Evolutionary conservation across 2,888 invertebrate species (phyloP), one percentile per base, ranked within the genome.

Genomic region (Andrena praecox): DNA sequence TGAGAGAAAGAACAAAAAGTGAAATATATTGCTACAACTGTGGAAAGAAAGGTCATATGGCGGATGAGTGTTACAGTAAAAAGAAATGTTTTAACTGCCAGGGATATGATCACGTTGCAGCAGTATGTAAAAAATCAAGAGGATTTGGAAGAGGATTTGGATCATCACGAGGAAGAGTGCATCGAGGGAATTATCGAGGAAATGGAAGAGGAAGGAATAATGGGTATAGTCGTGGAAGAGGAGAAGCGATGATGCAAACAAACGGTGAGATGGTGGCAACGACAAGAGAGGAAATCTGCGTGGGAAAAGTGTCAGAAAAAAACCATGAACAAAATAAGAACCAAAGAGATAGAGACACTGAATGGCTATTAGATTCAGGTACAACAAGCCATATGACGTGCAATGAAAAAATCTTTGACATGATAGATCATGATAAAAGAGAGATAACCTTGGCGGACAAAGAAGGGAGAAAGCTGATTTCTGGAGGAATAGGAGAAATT

Each of bases 371-470:
- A 60, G 31, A 60, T 60, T 60, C 60, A n/a, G 60, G 31, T 7
- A 31, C 31, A 31, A 60, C 60, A 29, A 35, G 35, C 2, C 35
- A 35, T 35, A 35, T 35, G 35, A 10, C 35, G 2, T 10, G 35
- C 35, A 10, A 35, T 35, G 35, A 0, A 35, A 35, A 35, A 35
- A 35, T 35, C 0, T 35, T 10, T 35, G 35, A 35, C 3, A 10
- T 10, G 0, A 12, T 64, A 2, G 10, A 63, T 24, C 24, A 35
- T 0, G 60, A 67, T 0, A 33, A 33, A 6, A 60, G 74, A 12
- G 59, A 67, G 2, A 67, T 74, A 31, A 35, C n/a, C 0, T 33
- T 66, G 66, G 66, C 73, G 2, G 59, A 73, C 29, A 64, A 42
- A 64, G 29, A 64, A 24, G 64, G 64, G 1, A 54, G 33, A 42